phyloP scores from a whole-genome alignment of 2,113 vertebrate species.

The Herpetotheres cachinnans region DNA sequence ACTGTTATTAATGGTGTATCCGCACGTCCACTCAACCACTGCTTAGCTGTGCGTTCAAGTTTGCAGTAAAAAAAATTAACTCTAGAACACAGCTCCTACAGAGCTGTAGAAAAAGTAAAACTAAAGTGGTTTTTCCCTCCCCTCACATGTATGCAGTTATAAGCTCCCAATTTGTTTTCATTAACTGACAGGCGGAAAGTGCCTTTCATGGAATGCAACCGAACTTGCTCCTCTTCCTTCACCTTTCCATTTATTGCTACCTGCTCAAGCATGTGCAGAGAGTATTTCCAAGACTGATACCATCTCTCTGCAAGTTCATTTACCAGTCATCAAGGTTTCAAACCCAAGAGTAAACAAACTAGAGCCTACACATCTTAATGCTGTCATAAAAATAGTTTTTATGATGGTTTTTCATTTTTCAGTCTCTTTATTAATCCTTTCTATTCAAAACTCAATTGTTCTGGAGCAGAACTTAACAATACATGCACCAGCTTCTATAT shows the following conservation, averaged over 20 bases:
- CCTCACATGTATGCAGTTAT: background rate
- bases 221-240: background rate
- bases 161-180: background rate
- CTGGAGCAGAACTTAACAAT: background rate
- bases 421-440: background rate
- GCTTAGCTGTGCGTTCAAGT: background rate
- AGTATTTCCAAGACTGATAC: background rate
- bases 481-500: background rate
- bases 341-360: background rate
- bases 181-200: background rate
- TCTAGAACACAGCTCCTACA: background rate
- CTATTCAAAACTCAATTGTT: background rate
- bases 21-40: background rate
- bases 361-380: background rate
- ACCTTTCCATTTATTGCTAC: background rate
- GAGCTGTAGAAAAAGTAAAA: background rate
- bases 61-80: background rate
- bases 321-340: background rate
- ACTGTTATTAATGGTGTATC: background rate
- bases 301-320: background rate
- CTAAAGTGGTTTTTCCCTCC: rapidly evolving
- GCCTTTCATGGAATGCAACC: background rate
- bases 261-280: background rate
- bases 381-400: background rate
- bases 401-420: background rate